These are phyloP conservation scores for Drosophila stalkeri DNA, from an alignment of 2,888 invertebrate genomes.

Conservation along the genomic window DNA sequence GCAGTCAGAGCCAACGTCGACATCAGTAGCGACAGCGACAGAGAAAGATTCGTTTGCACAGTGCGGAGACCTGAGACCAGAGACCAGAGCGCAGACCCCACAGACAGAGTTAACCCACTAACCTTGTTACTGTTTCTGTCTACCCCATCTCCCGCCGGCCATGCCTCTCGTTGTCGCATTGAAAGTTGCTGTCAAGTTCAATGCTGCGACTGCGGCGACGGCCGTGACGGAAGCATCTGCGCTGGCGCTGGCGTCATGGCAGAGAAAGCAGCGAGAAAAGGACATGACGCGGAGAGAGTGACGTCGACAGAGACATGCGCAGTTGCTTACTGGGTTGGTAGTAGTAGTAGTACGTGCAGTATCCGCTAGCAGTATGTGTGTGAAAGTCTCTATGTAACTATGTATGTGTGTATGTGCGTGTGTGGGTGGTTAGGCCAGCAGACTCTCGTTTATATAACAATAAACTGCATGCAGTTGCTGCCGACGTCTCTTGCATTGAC, in stretches of 20 bases:
- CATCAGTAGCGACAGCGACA: slow-evolving; percentile 6
- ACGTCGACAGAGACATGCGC: slow-evolving; percentile 62
- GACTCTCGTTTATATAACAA: slow-evolving; percentile 71
- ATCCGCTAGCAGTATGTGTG: neutral
- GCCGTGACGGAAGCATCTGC: slow-evolving; percentile 50
- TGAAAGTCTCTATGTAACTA: slow-evolving; percentile 4
- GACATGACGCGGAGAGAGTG: slow-evolving; percentile 54
- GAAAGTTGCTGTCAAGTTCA: slow-evolving; percentile 72
- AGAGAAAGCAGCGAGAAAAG: slow-evolving; percentile 58
- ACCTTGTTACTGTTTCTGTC: slow-evolving; percentile 67
- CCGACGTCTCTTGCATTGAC: slow-evolving; percentile 61
- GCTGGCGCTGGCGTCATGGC: slow-evolving; percentile 33
- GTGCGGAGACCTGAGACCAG: slow-evolving; percentile 1
- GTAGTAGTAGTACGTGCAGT: neutral
- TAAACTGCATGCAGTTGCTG: slow-evolving; percentile 45
- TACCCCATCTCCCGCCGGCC: slow-evolving; percentile 1
- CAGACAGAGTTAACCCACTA: slow-evolving; percentile 72
- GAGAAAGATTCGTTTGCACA: slow-evolving; percentile 52
- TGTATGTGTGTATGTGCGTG: neutral
- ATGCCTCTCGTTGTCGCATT: slow-evolving; percentile 30
- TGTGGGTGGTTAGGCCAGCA: slow-evolving; percentile 25
- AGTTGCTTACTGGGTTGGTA: slow-evolving; percentile 62
- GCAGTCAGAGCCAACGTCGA: slow-evolving; percentile 17
- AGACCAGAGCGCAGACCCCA: slow-evolving; percentile 24
- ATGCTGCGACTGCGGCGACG: slow-evolving; percentile 51